Evolutionary conservation across 2,113 vertebrate species (phyloP).

Genomic region (Centropristis striata): DNA sequence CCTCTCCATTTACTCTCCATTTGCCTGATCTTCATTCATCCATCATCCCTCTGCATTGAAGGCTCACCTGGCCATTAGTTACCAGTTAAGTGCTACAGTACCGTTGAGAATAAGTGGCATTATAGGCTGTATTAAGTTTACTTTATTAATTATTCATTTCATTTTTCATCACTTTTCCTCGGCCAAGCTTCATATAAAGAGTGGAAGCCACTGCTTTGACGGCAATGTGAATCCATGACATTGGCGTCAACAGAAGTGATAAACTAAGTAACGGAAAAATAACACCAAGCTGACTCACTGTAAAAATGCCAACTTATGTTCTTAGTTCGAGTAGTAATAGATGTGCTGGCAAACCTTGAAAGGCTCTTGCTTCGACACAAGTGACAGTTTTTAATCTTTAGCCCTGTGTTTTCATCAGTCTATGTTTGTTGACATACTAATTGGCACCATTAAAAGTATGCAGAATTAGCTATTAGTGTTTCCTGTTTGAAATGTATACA

Average conservation of each 20-base stretch:
- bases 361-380: background rate
- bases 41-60: conserved; percentile 50
- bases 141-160: conserved; percentile 57
- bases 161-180: conserved; percentile 20
- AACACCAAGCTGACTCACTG: background rate
- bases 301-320: background rate
- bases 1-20: conserved; percentile 27
- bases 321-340: background rate
- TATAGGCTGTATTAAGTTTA: conserved; percentile 36
- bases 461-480: background rate
- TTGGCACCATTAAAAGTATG: too few relatives aligned
- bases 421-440: too few relatives aligned
- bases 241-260: background rate
- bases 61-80: conserved; percentile 64
- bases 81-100: conserved; percentile 50
- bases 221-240: background rate
- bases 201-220: conserved; percentile 29
- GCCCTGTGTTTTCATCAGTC: background rate
- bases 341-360: background rate
- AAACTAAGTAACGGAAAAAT: background rate
- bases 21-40: conserved; percentile 23
- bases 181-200: conserved; percentile 21
- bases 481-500: background rate
- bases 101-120: conserved; percentile 38
- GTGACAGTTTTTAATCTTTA: background rate